Base-by-base conservation (phyloP, 2,888 invertebrate genomes). In the Alentia gelatinosa region DNA sequence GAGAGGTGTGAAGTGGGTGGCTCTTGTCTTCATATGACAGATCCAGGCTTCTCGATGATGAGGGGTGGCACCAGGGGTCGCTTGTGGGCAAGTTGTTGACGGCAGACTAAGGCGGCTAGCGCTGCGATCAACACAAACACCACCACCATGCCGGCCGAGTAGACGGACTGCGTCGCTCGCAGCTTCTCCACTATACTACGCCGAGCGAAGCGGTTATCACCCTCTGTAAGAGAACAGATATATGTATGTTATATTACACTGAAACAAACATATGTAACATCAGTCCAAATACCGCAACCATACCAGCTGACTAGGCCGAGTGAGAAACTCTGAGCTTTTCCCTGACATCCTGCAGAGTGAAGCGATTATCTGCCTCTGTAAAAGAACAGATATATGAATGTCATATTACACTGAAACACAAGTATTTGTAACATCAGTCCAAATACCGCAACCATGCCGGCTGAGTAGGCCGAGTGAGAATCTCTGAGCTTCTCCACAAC, bases 81-180 rank as follows among this genome's bases (percentile, higher is more conserved):
- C 37, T 47, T 0, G 1, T 47, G 15, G 86, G 42, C 47, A 30
- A 86, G 86, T 5, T 86, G 50, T 5, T 47, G 86, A 0, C 86
- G 42, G 30, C 15, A 9, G 9, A 47, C 47, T 1, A 86, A 23
- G 9, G 47, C 86, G n/a, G 47, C 86, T 33, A 86, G n/a, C 1
- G 86, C 86, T 5, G 86, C 86, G n/a, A 86, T 15, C 5, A 86
- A 26, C 5, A 86, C 86, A 23, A 86, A 86, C 47, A 86, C 47
- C 23, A 86, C 86, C 26, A 86, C 86, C 86, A 86, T 86, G 42
- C 86, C 86, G 30, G 86, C 86, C 26, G 86, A 86, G 42, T 86
- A 86, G 4, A 86, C 50, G 1, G 86, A 86, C 26, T 86, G 86
- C 23, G 86, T 47, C 9, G 47, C 47, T 1, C 50, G 42, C 4